Evolutionary conservation across 1,140 invertebrate species (phyloP).

Genomic region (Coenobita brevimanus): DNA sequence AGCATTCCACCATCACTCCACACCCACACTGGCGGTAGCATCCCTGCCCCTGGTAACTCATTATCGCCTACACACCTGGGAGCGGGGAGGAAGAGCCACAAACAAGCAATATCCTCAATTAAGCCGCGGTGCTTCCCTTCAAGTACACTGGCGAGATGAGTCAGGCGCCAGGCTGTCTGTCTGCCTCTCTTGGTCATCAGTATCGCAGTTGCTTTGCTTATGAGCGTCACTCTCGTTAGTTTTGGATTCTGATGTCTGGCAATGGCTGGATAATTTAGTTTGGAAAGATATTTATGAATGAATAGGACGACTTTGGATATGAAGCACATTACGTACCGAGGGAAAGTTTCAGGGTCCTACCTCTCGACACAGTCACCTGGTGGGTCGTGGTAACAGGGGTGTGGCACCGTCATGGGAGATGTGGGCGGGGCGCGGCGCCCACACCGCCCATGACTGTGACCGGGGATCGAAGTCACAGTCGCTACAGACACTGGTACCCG

Average conservation of each 20-base stretch:
- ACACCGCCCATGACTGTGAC: neutral
- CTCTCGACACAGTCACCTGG: neutral
- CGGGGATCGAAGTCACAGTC: too few species aligned
- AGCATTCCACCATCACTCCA: too few species aligned
- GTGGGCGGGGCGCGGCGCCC: neutral
- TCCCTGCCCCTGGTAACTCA: constrained; percentile 8
- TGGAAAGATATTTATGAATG: too few species aligned
- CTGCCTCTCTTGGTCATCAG: constrained; percentile 4
- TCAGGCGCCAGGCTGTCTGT: constrained; percentile 11
- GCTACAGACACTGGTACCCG: neutral
- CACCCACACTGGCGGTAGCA: too few species aligned
- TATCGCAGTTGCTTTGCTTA: too few species aligned
- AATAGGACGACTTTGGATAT: too few species aligned
- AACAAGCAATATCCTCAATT: constrained; percentile 35
- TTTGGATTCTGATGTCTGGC: too few species aligned
- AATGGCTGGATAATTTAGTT: too few species aligned
- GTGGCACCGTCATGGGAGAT: neutral
- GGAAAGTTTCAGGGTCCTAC: too few species aligned
- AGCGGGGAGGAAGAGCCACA: constrained; percentile 9
- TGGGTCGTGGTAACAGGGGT: neutral
- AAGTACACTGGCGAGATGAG: constrained; percentile 5
- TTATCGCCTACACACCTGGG: constrained; percentile 15
- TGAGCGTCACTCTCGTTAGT: too few species aligned
- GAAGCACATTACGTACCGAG: too few species aligned
- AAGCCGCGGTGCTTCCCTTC: constrained; percentile 1